These are phyloP conservation scores for Pterostichus madidus DNA, from an alignment of 2,888 invertebrate species.

Conservation along the genomic window DNA sequence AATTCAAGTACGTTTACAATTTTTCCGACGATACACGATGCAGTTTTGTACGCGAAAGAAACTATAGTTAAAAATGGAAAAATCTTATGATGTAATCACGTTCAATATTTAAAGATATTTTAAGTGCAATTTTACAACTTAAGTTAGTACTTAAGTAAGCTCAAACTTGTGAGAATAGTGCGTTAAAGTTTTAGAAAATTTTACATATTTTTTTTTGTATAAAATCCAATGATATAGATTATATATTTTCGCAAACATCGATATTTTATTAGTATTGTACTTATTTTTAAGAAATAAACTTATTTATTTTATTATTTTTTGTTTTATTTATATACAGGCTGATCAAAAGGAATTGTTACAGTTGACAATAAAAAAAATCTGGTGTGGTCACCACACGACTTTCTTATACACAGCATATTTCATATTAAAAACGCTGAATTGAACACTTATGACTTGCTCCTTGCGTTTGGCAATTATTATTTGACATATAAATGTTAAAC, in stretches of 20 bases:
- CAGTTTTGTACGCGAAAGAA: slow-evolving; percentile 78
- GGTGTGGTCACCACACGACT: no score
- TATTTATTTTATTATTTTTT: not conserved
- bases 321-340: not conserved
- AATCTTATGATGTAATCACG: slow-evolving; percentile 16
- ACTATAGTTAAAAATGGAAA: slow-evolving; percentile 26
- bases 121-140: slow-evolving; percentile 29
- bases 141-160: slow-evolving; percentile 20
- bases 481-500: no score
- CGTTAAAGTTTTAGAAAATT: not conserved
- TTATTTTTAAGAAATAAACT: slow-evolving; percentile 9
- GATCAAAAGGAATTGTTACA: no score
- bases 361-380: no score
- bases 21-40: slow-evolving; percentile 86
- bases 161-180: not conserved
- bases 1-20: slow-evolving; percentile 80
- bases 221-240: not conserved
- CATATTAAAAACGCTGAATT: no score
- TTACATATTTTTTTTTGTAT: slow-evolving; percentile 28
- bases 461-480: no score
- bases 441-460: no score
- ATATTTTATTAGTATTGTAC: slow-evolving; percentile 13
- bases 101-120: not conserved
- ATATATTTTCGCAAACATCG: no score
- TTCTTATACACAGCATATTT: no score